Base-by-base conservation (phyloP, 2,113 vertebrate species). In the Esox niger region DNA sequence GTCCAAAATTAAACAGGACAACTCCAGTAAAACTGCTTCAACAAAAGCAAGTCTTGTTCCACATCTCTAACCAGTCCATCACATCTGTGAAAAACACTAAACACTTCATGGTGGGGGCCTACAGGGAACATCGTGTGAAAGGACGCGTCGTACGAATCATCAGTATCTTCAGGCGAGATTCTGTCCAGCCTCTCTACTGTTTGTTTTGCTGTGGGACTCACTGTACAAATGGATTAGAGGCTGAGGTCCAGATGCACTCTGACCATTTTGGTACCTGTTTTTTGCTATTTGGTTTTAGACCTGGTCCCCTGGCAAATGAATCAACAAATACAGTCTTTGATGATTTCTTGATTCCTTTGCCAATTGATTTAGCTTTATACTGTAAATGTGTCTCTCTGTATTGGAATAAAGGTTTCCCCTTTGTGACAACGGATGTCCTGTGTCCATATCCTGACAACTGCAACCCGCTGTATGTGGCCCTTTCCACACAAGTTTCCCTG, bases 321-420 rank as follows among this genome's bases (percentile, higher is more conserved):
- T n/a, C n/a, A n/a, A n/a, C n/a, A n/a, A n/a, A n/a, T n/a, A n/a
- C n/a, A n/a, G n/a, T n/a, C n/a, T n/a, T n/a, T n/a, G n/a, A n/a
- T n/a, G n/a, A n/a, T n/a, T n/a, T n/a, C n/a, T n/a, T n/a, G n/a
- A n/a, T n/a, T n/a, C n/a, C n/a, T n/a, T n/a, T n/a, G n/a, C n/a
- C n/a, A n/a, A n/a, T n/a, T n/a, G n/a, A 47, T 0, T 0, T 80
- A 49, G 64, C 79, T 1, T 70, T 6, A 26, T 90, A 92, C 47
- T 17, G n/a, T n/a, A n/a, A n/a, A n/a, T n/a, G n/a, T n/a, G n/a
- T n/a, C n/a, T n/a, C n/a, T n/a, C n/a, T n/a, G n/a, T n/a, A n/a
- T n/a, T n/a, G 63, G 0, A 90, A 92, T 5, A 61, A 86, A 35
- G 92, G 87, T 2, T 94, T 92, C 46, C 87, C 91, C 4, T 95